phyloP scores from a whole-genome alignment of 2,113 vertebrate species.

The Festucalex cinctus region DNA sequence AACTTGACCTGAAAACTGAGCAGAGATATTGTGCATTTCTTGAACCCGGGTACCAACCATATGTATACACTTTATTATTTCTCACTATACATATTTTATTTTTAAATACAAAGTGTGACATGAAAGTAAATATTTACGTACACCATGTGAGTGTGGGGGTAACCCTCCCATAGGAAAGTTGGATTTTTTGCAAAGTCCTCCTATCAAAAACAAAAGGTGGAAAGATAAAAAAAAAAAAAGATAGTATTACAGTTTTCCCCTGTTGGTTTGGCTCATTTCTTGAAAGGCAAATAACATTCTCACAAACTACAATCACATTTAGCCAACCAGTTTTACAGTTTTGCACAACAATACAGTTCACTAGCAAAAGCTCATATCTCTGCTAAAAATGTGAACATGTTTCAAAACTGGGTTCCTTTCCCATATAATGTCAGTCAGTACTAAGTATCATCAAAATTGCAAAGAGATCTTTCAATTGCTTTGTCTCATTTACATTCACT shows the following conservation, averaged over 20 bases:
- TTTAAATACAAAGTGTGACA: background rate
- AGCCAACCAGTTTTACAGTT: no score
- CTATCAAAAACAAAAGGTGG: conserved; percentile 48
- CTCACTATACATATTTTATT: background rate
- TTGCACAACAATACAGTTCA: no score
- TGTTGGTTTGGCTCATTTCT: no score
- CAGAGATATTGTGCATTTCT: conserved; percentile 27
- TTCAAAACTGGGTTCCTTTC: no score
- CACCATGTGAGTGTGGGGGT: conserved; percentile 80
- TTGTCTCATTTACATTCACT: no score
- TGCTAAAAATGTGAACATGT: no score
- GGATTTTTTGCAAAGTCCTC: conserved; percentile 80
- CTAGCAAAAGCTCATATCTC: no score
- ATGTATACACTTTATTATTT: background rate
- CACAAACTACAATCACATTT: no score
- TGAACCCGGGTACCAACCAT: background rate
- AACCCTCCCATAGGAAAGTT: conserved; percentile 80
- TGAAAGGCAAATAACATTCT: no score
- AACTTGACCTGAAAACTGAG: conserved; percentile 85
- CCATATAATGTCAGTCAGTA: no score
- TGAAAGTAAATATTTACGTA: conserved; percentile 59
- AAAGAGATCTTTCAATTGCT: no score
- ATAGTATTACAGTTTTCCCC: background rate
- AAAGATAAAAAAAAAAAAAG: conserved; percentile 5
- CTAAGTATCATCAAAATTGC: no score